Percentiles rank a stretch among this genome's conserved stretches.
Conservation (phyloP, 2,888 invertebrate genomes). For the Hydraecia micacea region DNA sequence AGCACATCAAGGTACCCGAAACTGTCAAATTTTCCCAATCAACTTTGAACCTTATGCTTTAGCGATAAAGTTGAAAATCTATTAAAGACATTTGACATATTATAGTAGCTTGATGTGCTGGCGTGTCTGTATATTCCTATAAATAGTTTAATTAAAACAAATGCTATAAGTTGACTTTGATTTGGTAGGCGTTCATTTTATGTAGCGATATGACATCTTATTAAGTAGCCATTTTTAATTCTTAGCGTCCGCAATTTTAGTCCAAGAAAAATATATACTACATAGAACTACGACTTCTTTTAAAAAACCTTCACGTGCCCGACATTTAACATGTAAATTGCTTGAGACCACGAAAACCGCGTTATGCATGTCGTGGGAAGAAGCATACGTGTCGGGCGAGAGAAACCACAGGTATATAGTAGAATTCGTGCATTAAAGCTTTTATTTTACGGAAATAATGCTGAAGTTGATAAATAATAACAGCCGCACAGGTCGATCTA, state of each 20-base stretch:
- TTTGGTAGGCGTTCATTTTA: not conserved
- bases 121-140: no score
- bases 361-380: conserved; percentile 41
- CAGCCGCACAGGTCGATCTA: no score
- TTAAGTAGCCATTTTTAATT: not conserved
- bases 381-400: conserved; percentile 33
- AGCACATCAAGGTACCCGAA: no score
- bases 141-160: not conserved
- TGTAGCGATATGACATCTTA: not conserved
- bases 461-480: not conserved
- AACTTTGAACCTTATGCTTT: no score
- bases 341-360: conserved; percentile 47
- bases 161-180: not conserved
- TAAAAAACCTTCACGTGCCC: conserved; percentile 38
- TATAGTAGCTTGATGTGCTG: no score
- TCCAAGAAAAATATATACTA: not conserved
- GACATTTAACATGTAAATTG: conserved; percentile 60
- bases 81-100: no score
- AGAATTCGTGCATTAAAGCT: not conserved
- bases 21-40: no score
- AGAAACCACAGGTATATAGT: conserved; percentile 7
- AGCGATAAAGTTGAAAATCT: no score
- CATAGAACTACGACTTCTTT: not conserved
- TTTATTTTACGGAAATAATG: not conserved
- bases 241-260: not conserved